Percentiles rank a stretch among this genome's conserved stretches.
Evolutionary conservation across 64 coral and sea anemone genomes (phyloP).

Genomic region (Actinia equina): DNA sequence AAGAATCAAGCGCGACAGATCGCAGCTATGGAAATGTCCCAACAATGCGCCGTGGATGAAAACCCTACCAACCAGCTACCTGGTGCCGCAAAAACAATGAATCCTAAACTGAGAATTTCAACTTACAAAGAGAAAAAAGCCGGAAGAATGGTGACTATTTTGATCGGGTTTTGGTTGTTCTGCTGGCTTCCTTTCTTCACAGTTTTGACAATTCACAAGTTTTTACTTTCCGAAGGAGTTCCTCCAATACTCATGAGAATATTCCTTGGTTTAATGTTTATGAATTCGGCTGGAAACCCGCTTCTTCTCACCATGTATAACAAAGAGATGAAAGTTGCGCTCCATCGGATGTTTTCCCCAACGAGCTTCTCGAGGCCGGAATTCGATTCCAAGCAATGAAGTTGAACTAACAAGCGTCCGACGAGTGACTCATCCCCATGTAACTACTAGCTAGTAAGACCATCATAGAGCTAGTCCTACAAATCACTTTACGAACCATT

Average conservation of each 20-base stretch:
- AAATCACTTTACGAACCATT: background rate
- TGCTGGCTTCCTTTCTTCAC: constrained; percentile 79
- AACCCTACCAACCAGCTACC: background rate
- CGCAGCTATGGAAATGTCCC: constrained; percentile 23
- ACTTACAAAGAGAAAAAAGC: constrained; percentile 58
- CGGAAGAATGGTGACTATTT: constrained; percentile 49
- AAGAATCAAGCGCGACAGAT: constrained; percentile 56
- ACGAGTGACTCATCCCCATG: background rate
- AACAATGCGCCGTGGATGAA: background rate
- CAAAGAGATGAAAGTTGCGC: constrained; percentile 50
- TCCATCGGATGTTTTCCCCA: background rate
- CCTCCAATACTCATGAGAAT: constrained; percentile 54
- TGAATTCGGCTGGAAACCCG: constrained; percentile 67
- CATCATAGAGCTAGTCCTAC: background rate
- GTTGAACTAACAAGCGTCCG: constrained; percentile 13
- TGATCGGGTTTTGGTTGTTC: constrained; percentile 67
- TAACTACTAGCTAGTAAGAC: background rate
- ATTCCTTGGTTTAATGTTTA: constrained; percentile 71
- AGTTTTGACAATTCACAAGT: constrained; percentile 71
- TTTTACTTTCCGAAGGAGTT: constrained; percentile 31
- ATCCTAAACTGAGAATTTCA: constrained; percentile 18
- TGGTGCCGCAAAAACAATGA: background rate
- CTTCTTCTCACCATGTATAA: constrained; percentile 59
- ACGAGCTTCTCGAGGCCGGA: background rate
- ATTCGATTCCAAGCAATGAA: background rate